Evolutionary conservation across 2,797 vertebrate genomes (phyloP).

Genomic region (Cygnus olor): DNA sequence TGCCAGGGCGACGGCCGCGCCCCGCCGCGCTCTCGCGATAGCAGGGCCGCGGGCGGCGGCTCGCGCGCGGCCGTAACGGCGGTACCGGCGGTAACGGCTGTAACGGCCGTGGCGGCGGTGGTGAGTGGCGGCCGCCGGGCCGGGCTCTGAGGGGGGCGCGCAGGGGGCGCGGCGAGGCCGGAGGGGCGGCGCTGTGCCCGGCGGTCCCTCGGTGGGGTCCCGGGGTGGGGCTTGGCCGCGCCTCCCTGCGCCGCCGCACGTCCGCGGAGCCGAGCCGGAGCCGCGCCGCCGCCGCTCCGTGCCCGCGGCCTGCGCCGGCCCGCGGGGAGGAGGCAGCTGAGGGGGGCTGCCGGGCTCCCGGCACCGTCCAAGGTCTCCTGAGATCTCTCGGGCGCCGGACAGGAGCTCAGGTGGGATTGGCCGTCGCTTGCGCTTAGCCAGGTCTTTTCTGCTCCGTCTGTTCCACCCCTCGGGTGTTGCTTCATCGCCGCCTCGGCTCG

Average conservation of each 20-base stretch:
- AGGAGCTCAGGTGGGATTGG: neutral
- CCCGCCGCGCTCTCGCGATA: too few relatives aligned
- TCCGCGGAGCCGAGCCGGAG: neutral
- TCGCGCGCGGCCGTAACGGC: too few relatives aligned
- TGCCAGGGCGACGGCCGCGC: too few relatives aligned
- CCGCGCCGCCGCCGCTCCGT: too few relatives aligned
- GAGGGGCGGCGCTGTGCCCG: neutral
- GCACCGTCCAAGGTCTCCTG: slow-evolving; percentile 15
- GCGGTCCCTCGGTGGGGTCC: neutral
- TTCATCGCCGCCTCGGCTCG: neutral
- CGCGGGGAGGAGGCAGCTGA: neutral
- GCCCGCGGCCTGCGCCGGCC: neutral
- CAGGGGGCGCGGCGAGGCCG: neutral
- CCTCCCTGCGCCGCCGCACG: neutral
- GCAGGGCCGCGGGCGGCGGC: too few relatives aligned
- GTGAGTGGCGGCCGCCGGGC: neutral
- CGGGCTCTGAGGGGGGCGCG: neutral
- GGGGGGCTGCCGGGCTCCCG: neutral
- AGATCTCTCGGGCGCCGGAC: too few relatives aligned
- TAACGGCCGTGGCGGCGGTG: neutral
- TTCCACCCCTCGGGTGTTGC: neutral
- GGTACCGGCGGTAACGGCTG: too few relatives aligned
- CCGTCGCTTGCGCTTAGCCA: neutral
- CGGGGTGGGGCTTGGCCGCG: neutral
- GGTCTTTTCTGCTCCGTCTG: neutral